These are phyloP conservation scores for Zaprionus davidi DNA, from an alignment of 1,140 invertebrate species.

Conservation along the genomic window DNA sequence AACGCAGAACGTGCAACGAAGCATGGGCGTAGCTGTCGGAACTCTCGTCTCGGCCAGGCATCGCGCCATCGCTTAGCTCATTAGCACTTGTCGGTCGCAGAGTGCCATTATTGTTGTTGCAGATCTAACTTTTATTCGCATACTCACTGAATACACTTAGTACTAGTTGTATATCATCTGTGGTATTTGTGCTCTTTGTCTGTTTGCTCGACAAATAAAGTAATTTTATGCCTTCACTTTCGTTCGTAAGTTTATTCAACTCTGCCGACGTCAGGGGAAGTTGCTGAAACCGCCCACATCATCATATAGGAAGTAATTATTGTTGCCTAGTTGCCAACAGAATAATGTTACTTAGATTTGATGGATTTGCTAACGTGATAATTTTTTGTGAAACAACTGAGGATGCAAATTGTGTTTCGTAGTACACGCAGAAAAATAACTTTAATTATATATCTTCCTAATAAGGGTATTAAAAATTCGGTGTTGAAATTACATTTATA, in stretches of 20 bases:
- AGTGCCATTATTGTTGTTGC: slow-evolving; percentile 35
- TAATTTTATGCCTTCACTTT: slow-evolving; percentile 68
- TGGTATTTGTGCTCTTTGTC: background rate
- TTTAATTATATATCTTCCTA: background rate
- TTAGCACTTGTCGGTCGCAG: slow-evolving; percentile 56
- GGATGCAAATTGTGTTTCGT: background rate
- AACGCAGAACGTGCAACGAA: slow-evolving; percentile 67
- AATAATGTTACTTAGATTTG: slow-evolving; percentile 6
- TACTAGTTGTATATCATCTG: background rate
- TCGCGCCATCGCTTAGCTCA: slow-evolving; percentile 44
- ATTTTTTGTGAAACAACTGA: background rate
- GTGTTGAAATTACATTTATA: too few relatives aligned
- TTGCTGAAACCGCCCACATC: slow-evolving; percentile 48
- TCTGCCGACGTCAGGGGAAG: slow-evolving; percentile 52
- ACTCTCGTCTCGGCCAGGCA: slow-evolving; percentile 37
- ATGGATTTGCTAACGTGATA: slow-evolving; percentile 8
- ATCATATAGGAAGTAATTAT: slow-evolving; percentile 56
- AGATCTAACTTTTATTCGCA: slow-evolving; percentile 21
- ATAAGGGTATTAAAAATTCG: too few relatives aligned
- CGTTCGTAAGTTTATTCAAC: slow-evolving; percentile 69
- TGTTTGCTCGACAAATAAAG: slow-evolving; percentile 28
- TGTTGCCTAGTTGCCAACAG: slow-evolving; percentile 3
- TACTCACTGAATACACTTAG: slow-evolving; percentile 1
- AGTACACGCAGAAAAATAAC: background rate
- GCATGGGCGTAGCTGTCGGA: slow-evolving; percentile 50